A percentile compares a stretch with the other conserved stretches of the same genome.
phyloP scores from a whole-genome alignment of 30 jellyfish, hydroid and myxozoan genomes.

The Aurelia sp. region DNA sequence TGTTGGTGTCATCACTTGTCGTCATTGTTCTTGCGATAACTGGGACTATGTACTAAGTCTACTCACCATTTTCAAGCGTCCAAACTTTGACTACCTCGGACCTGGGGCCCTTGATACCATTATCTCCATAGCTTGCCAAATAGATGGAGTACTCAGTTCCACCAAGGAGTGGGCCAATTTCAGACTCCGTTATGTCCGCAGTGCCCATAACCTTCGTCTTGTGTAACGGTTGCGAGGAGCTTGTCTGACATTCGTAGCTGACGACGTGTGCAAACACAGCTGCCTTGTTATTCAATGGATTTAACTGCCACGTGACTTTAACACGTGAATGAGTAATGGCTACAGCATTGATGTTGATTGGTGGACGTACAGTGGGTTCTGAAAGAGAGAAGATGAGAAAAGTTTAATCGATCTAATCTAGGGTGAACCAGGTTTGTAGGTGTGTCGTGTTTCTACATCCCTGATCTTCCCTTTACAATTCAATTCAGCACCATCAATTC shows the following conservation, averaged over 20 bases:
- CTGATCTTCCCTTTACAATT: no score
- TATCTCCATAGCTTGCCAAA: conserved; percentile 10
- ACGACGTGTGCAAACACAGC: conserved; percentile 57
- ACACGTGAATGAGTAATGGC: conserved; percentile 35
- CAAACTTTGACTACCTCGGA: conserved; percentile 9
- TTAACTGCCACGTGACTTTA: conserved; percentile 63
- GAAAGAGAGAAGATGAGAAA: neutral
- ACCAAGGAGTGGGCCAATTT: conserved; percentile 8
- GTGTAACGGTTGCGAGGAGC: neutral
- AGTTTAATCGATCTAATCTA: no score
- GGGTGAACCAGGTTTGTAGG: no score
- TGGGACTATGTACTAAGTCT: no score
- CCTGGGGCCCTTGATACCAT: conserved; percentile 1
- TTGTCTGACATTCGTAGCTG: conserved; percentile 10
- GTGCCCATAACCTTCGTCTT: no score
- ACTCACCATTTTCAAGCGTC: conserved; percentile 54
- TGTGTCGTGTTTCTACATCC: no score
- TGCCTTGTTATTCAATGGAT: conserved; percentile 43
- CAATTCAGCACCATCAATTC: no score
- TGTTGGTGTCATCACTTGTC: no score
- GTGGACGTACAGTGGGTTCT: conserved; percentile 40
- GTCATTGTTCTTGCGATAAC: no score
- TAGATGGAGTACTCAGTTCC: conserved; percentile 36
- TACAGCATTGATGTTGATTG: conserved; percentile 34
- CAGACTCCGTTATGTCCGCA: neutral